Percentiles rank a stretch among this genome's conserved stretches.
phyloP scores from a whole-genome alignment of 2,113 vertebrate genomes.

The Campylorhamphus procurvoides region DNA sequence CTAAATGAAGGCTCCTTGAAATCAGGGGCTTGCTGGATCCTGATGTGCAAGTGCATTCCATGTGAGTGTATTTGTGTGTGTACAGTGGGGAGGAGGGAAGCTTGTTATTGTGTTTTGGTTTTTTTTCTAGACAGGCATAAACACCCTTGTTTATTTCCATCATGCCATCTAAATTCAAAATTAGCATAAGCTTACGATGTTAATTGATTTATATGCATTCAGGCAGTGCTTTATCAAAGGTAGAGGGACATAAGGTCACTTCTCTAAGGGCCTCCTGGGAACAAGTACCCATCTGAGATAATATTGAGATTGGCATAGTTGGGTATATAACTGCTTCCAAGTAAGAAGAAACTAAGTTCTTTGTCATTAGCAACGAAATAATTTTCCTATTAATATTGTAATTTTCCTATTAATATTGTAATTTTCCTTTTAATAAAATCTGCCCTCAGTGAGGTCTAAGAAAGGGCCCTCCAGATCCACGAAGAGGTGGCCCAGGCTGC shows the following conservation, averaged over 20 bases:
- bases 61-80: neutral
- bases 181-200: slow-evolving; percentile 47
- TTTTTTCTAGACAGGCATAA: slow-evolving; percentile 16
- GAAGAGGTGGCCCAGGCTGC: neutral
- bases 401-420: slow-evolving; percentile 74
- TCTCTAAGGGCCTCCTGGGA: slow-evolving; percentile 18
- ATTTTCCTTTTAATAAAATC: slow-evolving; percentile 63
- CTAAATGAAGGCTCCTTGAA: neutral
- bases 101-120: slow-evolving; percentile 14
- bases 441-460: neutral
- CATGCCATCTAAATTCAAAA: slow-evolving; percentile 28
- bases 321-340: slow-evolving; percentile 41
- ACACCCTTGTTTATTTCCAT: slow-evolving; percentile 7
- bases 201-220: slow-evolving; percentile 63
- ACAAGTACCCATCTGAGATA: slow-evolving; percentile 41
- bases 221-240: slow-evolving; percentile 41
- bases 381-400: slow-evolving; percentile 74
- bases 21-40: neutral
- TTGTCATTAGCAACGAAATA: slow-evolving; percentile 69
- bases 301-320: slow-evolving; percentile 54
- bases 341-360: slow-evolving; percentile 37
- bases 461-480: slow-evolving; percentile 8
- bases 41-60: accelerated
- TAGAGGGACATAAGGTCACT: slow-evolving; percentile 40
- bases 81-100: neutral